Conservation (phyloP, 23 tunicate genomes). For the Styela plicata region DNA sequence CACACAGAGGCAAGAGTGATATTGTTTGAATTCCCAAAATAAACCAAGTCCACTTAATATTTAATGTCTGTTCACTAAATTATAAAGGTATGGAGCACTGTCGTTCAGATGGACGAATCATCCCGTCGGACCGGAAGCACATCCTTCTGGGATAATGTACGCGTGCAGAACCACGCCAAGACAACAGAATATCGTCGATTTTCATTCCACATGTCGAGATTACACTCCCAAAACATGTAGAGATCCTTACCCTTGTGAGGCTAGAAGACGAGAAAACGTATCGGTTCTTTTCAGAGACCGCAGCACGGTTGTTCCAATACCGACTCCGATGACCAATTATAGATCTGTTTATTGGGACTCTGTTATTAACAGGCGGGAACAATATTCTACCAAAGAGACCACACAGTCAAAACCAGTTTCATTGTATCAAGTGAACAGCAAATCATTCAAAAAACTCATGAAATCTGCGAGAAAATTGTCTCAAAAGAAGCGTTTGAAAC, state of each 20-base stretch:
- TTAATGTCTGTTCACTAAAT: too few relatives aligned
- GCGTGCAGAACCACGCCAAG: background rate
- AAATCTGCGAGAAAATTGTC: background rate
- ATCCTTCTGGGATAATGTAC: background rate
- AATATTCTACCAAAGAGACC: background rate
- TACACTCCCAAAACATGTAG: background rate
- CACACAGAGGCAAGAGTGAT: too few relatives aligned
- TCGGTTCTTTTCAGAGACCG: background rate
- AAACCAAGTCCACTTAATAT: too few relatives aligned
- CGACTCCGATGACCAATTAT: background rate
- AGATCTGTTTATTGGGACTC: background rate
- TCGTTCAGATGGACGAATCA: background rate
- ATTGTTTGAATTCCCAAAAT: too few relatives aligned
- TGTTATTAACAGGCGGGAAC: background rate
- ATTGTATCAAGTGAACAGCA: constrained; percentile 19
- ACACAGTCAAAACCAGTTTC: background rate
- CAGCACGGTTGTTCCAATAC: background rate
- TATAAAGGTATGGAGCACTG: background rate
- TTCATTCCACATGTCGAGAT: background rate
- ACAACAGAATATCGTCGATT: background rate
- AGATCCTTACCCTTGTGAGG: background rate
- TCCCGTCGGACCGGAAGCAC: background rate
- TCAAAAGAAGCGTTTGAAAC: background rate
- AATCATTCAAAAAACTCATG: constrained; percentile 15
- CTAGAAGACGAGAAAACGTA: background rate